These are phyloP conservation scores for Lamellibrachia satsuma DNA, from an alignment of 2,888 invertebrate species.

Conservation along the genomic window DNA sequence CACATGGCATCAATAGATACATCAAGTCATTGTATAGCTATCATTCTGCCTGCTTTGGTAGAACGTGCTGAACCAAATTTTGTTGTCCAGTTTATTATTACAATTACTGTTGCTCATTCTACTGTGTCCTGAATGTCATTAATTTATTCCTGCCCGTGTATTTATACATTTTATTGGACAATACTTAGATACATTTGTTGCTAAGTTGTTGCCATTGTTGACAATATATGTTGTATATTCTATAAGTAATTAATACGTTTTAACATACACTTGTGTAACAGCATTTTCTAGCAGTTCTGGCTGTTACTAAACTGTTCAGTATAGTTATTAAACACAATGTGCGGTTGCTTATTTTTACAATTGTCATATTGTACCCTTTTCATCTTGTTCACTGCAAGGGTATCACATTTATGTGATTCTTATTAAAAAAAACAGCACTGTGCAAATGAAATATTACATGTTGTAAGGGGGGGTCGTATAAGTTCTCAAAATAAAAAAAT, in stretches of 20 bases:
- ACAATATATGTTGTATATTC: background rate
- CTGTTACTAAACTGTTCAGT: background rate
- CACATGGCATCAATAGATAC: background rate
- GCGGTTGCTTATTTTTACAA: background rate
- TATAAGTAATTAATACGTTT: background rate
- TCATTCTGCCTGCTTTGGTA: background rate
- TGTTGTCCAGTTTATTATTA: background rate
- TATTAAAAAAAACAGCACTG: no score
- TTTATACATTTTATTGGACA: background rate
- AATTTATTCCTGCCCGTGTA: background rate
- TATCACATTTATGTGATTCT: no score
- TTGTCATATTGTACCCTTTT: background rate
- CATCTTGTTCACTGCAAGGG: background rate
- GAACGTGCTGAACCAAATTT: background rate
- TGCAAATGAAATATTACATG: background rate
- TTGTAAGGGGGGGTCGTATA: no score
- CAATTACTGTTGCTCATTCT: background rate
- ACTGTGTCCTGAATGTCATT: background rate
- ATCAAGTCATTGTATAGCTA: background rate
- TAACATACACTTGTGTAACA: background rate
- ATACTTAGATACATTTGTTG: background rate
- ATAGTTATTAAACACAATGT: background rate
- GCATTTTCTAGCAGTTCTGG: background rate
- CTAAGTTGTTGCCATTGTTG: background rate
- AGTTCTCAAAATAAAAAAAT: no score